A percentile compares a stretch with the other conserved stretches of the same genome.
Evolutionary conservation across 2,888 invertebrate genomes (phyloP).

Genomic region (Synergus laeviventris): DNA sequence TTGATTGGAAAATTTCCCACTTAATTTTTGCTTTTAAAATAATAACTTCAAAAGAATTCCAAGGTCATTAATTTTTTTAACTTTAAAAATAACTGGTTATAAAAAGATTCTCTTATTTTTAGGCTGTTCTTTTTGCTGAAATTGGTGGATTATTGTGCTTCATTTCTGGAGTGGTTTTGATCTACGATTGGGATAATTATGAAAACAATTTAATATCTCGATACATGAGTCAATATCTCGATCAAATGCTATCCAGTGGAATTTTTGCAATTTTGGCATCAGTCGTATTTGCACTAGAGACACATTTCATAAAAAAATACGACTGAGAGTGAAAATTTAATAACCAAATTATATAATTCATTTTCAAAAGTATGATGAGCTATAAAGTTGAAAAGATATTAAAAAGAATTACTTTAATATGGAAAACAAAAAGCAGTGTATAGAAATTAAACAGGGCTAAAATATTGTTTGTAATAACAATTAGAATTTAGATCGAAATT

Average conservation of each 20-base stretch:
- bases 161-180: conserved; percentile 82
- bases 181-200: conserved; percentile 72
- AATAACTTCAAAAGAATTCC: background rate
- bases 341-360: background rate
- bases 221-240: conserved; percentile 80
- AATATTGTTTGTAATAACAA: background rate
- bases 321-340: conserved; percentile 44
- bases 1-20: no score
- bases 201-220: conserved; percentile 75
- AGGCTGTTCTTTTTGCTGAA: conserved; percentile 80
- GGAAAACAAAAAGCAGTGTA: no score
- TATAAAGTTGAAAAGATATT: no score
- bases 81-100: background rate
- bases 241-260: conserved; percentile 81
- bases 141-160: conserved; percentile 81
- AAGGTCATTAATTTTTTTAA: background rate
- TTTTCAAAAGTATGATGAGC: no score
- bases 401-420: background rate
- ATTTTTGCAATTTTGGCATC: conserved; percentile 81
- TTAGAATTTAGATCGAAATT: background rate
- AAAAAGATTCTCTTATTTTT: conserved; percentile 42
- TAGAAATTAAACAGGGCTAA: background rate
- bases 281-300: conserved; percentile 80
- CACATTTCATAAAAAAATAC: conserved; percentile 77
- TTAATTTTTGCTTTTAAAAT: background rate